Evolutionary conservation across 2,888 invertebrate species (phyloP).

Genomic region (Amphiduros pacificus): DNA sequence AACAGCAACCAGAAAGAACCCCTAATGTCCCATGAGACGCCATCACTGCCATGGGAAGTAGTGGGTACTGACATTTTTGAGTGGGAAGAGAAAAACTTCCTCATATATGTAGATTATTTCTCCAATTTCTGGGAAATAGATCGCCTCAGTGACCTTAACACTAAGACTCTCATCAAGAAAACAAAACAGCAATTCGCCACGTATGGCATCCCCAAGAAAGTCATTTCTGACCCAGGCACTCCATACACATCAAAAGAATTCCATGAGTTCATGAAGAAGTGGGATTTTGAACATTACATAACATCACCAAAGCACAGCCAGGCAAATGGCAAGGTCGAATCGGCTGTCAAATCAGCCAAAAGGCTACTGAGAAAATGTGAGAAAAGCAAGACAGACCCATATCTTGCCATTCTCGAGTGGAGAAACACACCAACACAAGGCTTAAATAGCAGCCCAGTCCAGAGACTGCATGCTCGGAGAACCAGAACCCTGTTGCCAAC

Average conservation of each 20-base stretch:
- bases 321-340: slow-evolving; percentile 28
- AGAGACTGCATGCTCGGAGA: slow-evolving; percentile 13
- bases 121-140: slow-evolving; percentile 33
- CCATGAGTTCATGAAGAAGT: slow-evolving; percentile 18
- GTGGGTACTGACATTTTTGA: slow-evolving; percentile 26
- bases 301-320: slow-evolving; percentile 19
- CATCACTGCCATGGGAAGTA: slow-evolving; percentile 26
- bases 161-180: slow-evolving; percentile 16
- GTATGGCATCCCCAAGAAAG: slow-evolving; percentile 29
- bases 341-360: slow-evolving; percentile 23
- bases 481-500: background rate
- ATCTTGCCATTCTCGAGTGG: slow-evolving; percentile 28
- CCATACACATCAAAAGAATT: slow-evolving; percentile 24
- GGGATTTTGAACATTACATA: slow-evolving; percentile 15
- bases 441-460: slow-evolving; percentile 24
- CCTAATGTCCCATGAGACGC: slow-evolving; percentile 19
- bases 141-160: slow-evolving; percentile 22
- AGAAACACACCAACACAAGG: slow-evolving; percentile 30
- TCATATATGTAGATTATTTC: slow-evolving; percentile 31
- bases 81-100: slow-evolving; percentile 18
- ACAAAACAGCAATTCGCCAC: slow-evolving; percentile 26
- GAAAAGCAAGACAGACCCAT: slow-evolving; percentile 21
- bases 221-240: slow-evolving; percentile 30
- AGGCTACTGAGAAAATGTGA: slow-evolving; percentile 23
- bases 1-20: slow-evolving; percentile 17